phyloP scores from a whole-genome alignment of 2,797 vertebrate species.

The Miichthys miiuy region DNA sequence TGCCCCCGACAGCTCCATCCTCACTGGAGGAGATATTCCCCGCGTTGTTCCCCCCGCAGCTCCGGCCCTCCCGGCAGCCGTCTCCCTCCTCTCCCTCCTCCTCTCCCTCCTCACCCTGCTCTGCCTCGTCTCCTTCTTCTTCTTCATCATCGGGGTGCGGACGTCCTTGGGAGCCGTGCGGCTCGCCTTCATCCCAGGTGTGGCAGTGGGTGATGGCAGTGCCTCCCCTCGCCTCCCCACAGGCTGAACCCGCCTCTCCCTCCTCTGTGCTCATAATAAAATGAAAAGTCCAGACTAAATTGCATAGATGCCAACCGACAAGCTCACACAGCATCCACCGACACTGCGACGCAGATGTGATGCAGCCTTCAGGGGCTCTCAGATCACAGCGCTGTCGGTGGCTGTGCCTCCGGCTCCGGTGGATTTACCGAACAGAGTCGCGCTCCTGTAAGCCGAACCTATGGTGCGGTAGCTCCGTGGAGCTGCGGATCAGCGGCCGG shows the following conservation, averaged over 20 bases:
- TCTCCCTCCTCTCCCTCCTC: constrained; percentile 2
- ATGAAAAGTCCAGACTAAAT: constrained; percentile 59
- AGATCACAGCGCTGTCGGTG: constrained; percentile 35
- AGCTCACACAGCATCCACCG: constrained; percentile 22
- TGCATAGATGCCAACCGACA: constrained; percentile 58
- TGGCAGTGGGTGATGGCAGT: constrained; percentile 59
- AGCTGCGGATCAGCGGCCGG: constrained; percentile 47
- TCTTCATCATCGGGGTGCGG: constrained; percentile 47
- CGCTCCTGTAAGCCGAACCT: constrained; percentile 34
- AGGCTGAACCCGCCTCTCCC: constrained; percentile 68
- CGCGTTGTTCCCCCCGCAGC: constrained; percentile 42
- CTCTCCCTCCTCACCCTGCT: constrained; percentile 22
- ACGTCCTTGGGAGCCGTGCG: constrained; percentile 60
- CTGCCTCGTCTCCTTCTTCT: neutral
- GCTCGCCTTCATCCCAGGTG: constrained; percentile 67
- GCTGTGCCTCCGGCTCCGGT: constrained; percentile 29
- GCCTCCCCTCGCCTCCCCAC: constrained; percentile 59
- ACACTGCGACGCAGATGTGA: constrained; percentile 33
- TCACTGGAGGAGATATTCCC: constrained; percentile 48
- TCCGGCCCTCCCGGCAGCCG: constrained; percentile 28
- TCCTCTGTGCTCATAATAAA: constrained; percentile 77
- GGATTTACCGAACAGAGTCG: constrained; percentile 14
- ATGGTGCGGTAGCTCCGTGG: constrained; percentile 10
- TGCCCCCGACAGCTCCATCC: constrained; percentile 63
- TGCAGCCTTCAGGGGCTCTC: constrained; percentile 40